phyloP scores from a whole-genome alignment of 2,797 vertebrate species.

The Manis pentadactyla region DNA sequence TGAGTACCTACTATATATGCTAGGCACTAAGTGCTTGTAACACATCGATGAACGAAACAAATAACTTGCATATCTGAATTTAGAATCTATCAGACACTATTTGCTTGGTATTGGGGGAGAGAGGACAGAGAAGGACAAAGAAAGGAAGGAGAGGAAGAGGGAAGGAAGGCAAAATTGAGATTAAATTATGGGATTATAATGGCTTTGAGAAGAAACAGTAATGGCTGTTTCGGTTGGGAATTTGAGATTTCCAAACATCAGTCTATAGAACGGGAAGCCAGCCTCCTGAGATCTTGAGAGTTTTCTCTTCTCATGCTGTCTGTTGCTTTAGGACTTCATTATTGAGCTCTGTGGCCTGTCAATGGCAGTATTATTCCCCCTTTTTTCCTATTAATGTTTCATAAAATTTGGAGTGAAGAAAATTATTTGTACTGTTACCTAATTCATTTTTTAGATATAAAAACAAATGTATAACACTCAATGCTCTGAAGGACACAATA shows the following conservation, averaged over 20 bases:
- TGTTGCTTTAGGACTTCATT: not conserved
- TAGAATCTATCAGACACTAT: not conserved
- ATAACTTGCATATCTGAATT: not conserved
- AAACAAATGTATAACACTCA: not conserved
- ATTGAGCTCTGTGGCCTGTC: not conserved
- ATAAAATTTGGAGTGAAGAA: not conserved
- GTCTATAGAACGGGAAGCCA: not conserved
- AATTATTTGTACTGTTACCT: not conserved
- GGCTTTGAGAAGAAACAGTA: not conserved
- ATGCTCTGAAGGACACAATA: not conserved
- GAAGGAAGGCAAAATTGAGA: not conserved
- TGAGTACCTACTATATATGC: not conserved
- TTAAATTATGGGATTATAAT: not conserved
- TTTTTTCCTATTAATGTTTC: not conserved
- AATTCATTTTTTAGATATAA: not conserved
- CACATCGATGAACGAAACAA: not conserved
- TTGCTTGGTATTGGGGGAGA: not conserved
- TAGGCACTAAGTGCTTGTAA: not conserved
- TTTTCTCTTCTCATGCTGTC: not conserved
- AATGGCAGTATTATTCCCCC: not conserved
- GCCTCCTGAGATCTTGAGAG: not conserved
- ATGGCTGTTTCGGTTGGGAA: not conserved
- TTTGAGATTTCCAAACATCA: not conserved
- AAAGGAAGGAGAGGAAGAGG: no score
- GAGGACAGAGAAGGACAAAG: not conserved